Percentiles rank a stretch among this genome's conserved stretches.
These are phyloP conservation scores for Cordilura impudica DNA, from an alignment of 2,888 invertebrate genomes.

Conservation along the genomic window DNA sequence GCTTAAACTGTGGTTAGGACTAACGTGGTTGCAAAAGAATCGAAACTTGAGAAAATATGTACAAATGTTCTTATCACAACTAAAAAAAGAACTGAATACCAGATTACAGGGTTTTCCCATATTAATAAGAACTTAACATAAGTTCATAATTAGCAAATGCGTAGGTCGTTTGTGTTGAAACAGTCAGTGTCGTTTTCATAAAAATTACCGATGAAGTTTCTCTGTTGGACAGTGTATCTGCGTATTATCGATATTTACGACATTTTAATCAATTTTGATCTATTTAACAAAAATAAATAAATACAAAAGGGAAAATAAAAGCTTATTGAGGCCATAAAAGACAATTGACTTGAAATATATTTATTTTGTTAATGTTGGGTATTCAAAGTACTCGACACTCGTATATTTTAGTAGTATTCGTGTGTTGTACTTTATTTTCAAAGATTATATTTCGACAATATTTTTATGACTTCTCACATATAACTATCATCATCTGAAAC, in stretches of 20 bases:
- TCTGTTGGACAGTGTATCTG: background rate
- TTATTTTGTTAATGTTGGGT: background rate
- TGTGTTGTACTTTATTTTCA: background rate
- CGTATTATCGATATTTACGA: background rate
- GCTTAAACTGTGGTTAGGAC: background rate
- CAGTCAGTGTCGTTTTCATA: too few species aligned
- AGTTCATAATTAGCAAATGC: too few species aligned
- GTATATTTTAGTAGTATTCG: constrained; percentile 18
- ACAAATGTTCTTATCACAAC: background rate
- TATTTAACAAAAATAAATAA: constrained; percentile 41
- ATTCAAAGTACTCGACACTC: background rate
- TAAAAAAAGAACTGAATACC: background rate
- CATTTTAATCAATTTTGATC: background rate
- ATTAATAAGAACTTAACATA: too few species aligned
- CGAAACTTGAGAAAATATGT: too few species aligned
- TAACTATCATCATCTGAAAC: constrained; percentile 9
- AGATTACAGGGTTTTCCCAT: too few species aligned
- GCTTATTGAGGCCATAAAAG: constrained; percentile 18
- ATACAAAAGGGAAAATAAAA: too few species aligned
- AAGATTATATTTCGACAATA: too few species aligned
- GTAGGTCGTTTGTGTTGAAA: too few species aligned
- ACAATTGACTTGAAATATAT: constrained; percentile 12
- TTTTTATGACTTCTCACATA: constrained; percentile 13
- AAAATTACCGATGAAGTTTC: too few species aligned
- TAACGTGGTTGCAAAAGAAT: background rate